Conservation (phyloP, 2,113 vertebrate genomes). For the Geococcyx californianus region DNA sequence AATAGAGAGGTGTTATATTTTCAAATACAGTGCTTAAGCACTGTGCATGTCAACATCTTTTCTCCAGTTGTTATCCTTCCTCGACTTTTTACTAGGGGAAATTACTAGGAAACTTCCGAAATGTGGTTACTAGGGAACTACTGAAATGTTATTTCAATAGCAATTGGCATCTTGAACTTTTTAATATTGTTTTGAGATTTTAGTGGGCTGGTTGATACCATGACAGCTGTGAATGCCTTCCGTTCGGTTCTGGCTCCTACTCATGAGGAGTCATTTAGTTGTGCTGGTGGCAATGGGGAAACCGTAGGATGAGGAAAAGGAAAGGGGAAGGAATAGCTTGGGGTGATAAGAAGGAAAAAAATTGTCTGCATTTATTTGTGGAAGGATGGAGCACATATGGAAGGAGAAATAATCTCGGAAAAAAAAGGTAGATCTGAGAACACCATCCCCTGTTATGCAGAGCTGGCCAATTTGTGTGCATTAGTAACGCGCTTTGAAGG, state of each 20-base stretch:
- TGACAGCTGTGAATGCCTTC: accelerated
- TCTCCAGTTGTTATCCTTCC: not conserved
- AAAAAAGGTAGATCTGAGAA: not conserved
- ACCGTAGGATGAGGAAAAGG: not conserved
- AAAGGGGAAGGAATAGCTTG: not conserved
- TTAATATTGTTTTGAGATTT: not conserved
- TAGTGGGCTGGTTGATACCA: not conserved
- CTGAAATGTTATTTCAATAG: not conserved
- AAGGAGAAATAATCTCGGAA: not conserved
- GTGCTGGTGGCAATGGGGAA: not conserved
- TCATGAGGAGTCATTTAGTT: not conserved
- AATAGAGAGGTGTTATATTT: not conserved
- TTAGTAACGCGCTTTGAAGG: not conserved
- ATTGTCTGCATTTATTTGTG: not conserved
- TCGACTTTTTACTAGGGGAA: not conserved
- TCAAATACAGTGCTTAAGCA: not conserved
- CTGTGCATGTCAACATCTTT: not conserved
- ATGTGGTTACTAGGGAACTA: not conserved
- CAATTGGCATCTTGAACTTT: not conserved
- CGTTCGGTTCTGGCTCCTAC: not conserved
- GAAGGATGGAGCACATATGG: not conserved
- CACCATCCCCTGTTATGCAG: not conserved
- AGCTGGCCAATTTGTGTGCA: not conserved
- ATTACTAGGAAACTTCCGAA: not conserved
- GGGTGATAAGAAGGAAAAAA: not conserved